Base-by-base conservation (phyloP, 2,888 invertebrate genomes). In the Drosophila melanocephala region DNA sequence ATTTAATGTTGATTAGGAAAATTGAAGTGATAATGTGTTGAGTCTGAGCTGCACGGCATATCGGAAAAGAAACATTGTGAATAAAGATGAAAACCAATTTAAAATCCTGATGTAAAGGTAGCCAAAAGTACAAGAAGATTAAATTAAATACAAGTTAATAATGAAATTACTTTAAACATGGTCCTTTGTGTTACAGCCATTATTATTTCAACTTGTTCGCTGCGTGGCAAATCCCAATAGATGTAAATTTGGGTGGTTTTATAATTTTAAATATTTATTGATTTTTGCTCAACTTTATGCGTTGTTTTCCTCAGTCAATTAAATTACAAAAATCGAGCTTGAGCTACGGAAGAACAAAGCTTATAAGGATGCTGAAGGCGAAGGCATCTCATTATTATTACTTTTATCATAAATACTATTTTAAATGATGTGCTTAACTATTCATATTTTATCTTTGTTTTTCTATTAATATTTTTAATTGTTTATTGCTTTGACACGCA, bases 1-100 rank as follows among this genome's bases (percentile, higher is more conserved):
- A 74, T 77, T 66, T 79, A 74, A 84, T 79, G 83, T 59, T 85
- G 84, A 85, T 85, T 86, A 83, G 84, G 72, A 62, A 83, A 85
- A 83, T 84, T 77, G 44, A 84, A 83, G 84, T 69, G 76, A 73
- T 79, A 83, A 83, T 72, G 59, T 44, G 72, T n/a, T 58, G 56
- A 65, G 35, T 51, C 56, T 35, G 9, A 39, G 22, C 56, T 22
- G 32, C 10, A 30, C n/a, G 10, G 37, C 47, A 35, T 30, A 58
- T 57, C 22, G 22, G 7, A 28, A 42, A 22, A 14, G 16, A 10
- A 37, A 35, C 33, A 32, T 37, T 52, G 30, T 28, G 12, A 12
- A 57, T 59, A 51, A 65, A 53, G 33, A 9, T 30, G 1, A 14
- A 19, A 12, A 57, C 0, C 0, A 12, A 33, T 33, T 39, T 71